Evolutionary conservation across 64 coral and sea anemone species (phyloP), one percentile per base, ranked within the genome.

Genomic region (Acropora yongei): DNA sequence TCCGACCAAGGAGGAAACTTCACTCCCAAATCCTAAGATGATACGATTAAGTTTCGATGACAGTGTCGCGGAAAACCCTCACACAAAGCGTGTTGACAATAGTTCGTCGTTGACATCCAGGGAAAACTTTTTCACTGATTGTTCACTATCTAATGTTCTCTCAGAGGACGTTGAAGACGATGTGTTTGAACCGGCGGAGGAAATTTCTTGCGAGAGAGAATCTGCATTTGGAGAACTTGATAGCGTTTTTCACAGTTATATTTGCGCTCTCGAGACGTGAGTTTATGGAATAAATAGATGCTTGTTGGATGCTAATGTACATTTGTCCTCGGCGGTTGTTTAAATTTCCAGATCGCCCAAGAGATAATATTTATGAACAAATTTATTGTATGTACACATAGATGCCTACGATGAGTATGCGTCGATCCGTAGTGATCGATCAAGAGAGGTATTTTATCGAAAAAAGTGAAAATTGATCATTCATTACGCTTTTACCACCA

Each of bases 241-340:
- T 63, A 97, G 83, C 20, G 95, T 97, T 67, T 97, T 97, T 76
- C 95, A 97, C 82, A 97, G 90, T 74, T 97, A 94, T 85, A 92
- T 97, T 43, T 94, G 95, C 81, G 92, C 95, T 74, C 67, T 97
- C 47, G 95, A 97, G 55, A 91, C 95, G 81, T 97, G 87, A 88
- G 83, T 74, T 53, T 57, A 30, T 41, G 57, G 20, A 85, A 68
- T n/a, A 10, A 55, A 55, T 5, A 0, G n/a, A 46, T 47, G 68
- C 14, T 46, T 2, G 65, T 41, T 19, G 8, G 68, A 48, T 47
- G 43, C 44, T 85, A 85, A 18, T 72, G 44, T 85, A 85, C 82
- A 43, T 84, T 68, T 84, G 60, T 84, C 14, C 82, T 65, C 46
- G 63, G 82, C 67, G 63, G 69, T 82, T 85, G 50, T 85, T 85